These are phyloP conservation scores for Pomatorhinus ruficollis DNA, from an alignment of 2,113 vertebrate genomes.

Conservation along the genomic window DNA sequence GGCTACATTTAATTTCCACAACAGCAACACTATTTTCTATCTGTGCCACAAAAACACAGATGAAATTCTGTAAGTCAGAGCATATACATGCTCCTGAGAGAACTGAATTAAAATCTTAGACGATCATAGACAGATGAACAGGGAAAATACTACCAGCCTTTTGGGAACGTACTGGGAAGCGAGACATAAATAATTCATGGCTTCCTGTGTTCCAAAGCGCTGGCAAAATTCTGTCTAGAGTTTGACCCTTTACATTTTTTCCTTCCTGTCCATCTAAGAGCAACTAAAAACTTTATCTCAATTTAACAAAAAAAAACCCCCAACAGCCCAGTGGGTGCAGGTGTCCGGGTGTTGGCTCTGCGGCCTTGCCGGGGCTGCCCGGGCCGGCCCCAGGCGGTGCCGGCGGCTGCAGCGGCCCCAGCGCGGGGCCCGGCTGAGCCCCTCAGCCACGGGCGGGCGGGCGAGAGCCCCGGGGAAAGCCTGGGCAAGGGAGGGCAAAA, in stretches of 20 bases:
- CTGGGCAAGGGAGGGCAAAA: background rate
- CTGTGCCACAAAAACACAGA: background rate
- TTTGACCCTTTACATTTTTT: background rate
- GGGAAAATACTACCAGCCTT: conserved; percentile 2
- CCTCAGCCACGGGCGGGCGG: background rate
- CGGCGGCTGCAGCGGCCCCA: background rate
- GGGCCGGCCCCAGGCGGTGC: rapidly evolving
- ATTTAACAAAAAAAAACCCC: background rate
- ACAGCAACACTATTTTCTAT: background rate
- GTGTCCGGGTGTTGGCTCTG: rapidly evolving
- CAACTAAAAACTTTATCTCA: background rate
- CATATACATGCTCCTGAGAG: background rate
- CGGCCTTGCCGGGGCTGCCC: background rate
- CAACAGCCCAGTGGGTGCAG: rapidly evolving
- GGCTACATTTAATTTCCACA: background rate
- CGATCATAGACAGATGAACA: background rate
- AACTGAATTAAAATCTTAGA: conserved; percentile 5
- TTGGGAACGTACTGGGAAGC: background rate
- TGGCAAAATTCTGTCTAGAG: background rate
- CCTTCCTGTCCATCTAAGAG: background rate
- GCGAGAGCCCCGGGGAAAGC: background rate
- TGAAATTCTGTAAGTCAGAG: background rate
- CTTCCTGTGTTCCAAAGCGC: rapidly evolving
- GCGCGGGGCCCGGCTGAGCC: background rate
- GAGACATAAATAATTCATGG: conserved; percentile 13